Evolutionary conservation across 2,888 invertebrate species (phyloP), one percentile per base, ranked within the genome.

Genomic region (Temnothorax unifasciatus): DNA sequence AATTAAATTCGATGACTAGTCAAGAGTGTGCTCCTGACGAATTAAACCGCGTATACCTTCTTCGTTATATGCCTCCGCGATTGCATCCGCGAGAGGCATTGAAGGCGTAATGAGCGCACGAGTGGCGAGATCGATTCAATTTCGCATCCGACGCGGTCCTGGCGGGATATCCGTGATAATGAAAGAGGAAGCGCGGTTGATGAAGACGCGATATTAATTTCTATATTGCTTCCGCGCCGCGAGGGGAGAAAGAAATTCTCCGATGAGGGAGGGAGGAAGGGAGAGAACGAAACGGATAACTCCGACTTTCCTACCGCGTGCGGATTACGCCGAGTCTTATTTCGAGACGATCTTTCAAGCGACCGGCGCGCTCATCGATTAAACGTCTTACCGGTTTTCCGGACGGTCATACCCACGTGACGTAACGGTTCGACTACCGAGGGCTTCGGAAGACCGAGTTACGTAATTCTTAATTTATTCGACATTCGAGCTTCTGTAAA

Each of bases 351-450:
- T 38, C 25, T 34, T 34, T 47, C 52, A 54, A 61, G 54, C 63
- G n/a, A 69, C 50, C 54, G 57, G 9, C 79, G 29, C 29, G 85
- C 11, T 87, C 64, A 68, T 74, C 83, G 86, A 86, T 89, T 85
- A 68, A 88, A 73, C 84, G 82, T 85, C 82, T 82, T 89, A 89
- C 90, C 89, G 89, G 89, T 86, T 89, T 89, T 86, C 88, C 88
- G 89, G 86, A 86, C 69, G 84, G 74, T 63, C 81, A 71, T 89
- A 86, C 59, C 84, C 71, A 77, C 86, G 86, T 90, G 89, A 77
- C 87, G 87, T 91, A 91, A 91, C 91, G 91, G 91, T 91, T 85
- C 85, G 57, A 57, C 38, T 74, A 76, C 81, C 76, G 88, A 71
- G 57, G 73, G 54, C 44, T 84, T 83, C 54, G 29, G 54, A 74